These are phyloP conservation scores for Brachyistius frenatus DNA, from an alignment of 2,113 vertebrate species.

Conservation along the genomic window DNA sequence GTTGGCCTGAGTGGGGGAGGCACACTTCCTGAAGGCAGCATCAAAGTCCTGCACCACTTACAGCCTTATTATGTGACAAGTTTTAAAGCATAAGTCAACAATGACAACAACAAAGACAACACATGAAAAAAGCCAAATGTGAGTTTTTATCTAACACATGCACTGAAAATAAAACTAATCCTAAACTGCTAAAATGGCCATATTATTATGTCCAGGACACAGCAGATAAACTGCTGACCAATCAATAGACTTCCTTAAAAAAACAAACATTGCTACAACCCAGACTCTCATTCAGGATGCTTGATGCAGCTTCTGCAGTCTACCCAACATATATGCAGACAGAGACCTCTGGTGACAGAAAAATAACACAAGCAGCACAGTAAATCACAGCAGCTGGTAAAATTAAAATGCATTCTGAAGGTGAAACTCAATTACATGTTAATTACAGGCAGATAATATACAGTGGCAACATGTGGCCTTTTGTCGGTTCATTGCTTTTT, in stretches of 20 bases:
- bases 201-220: constrained; percentile 14
- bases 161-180: not conserved
- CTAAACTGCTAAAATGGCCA: not conserved
- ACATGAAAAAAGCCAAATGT: not conserved
- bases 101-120: not conserved
- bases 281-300: constrained; percentile 27
- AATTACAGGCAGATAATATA: too few relatives aligned
- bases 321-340: constrained; percentile 22
- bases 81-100: not conserved
- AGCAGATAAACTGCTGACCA: not conserved
- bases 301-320: constrained; percentile 12
- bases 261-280: not conserved
- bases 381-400: constrained; percentile 16
- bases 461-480: not conserved
- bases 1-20: constrained; percentile 11
- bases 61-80: not conserved
- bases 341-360: constrained; percentile 67
- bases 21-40: constrained; percentile 29
- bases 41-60: constrained; percentile 11
- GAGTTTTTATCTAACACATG: not conserved
- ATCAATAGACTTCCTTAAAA: not conserved
- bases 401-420: constrained; percentile 15
- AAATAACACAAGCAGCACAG: constrained; percentile 13
- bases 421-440: not conserved
- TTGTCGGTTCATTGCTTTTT: not conserved